Conservation (phyloP, 2,888 invertebrate species). For the Germaria angustata region DNA sequence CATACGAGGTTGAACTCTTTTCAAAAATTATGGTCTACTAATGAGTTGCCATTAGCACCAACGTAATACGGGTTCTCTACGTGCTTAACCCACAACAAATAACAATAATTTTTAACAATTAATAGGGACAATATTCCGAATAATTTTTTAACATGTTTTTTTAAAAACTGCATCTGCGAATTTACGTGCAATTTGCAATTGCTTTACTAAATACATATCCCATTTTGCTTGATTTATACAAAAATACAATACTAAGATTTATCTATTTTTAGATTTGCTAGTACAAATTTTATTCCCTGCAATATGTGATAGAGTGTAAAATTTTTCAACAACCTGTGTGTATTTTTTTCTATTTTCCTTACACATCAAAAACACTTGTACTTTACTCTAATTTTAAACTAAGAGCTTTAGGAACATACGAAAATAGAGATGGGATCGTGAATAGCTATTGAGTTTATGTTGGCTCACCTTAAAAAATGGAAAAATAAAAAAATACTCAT, state of each 20-base stretch:
- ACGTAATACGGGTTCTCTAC: too few relatives aligned
- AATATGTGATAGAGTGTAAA: not conserved
- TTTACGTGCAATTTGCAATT: not conserved
- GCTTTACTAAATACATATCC: not conserved
- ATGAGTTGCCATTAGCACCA: too few relatives aligned
- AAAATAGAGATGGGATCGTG: not conserved
- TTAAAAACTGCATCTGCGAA: not conserved
- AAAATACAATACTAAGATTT: not conserved
- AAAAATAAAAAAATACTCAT: too few relatives aligned
- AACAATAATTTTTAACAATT: too few relatives aligned
- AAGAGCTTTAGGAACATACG: not conserved
- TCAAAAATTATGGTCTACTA: too few relatives aligned
- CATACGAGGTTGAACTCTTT: too few relatives aligned
- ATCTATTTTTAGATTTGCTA: slow-evolving; percentile 1
- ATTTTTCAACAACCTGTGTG: slow-evolving; percentile 31
- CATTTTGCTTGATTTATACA: not conserved
- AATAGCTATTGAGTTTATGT: too few relatives aligned
- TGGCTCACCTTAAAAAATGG: too few relatives aligned
- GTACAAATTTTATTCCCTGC: not conserved
- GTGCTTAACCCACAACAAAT: too few relatives aligned
- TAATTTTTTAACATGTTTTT: too few relatives aligned
- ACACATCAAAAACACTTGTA: slow-evolving; percentile 26
- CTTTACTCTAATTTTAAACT: slow-evolving; percentile 25
- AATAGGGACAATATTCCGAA: too few relatives aligned
- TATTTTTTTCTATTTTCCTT: not conserved